Conservation (phyloP, 2,888 invertebrate species). For the Psococerastis gibbosa region DNA sequence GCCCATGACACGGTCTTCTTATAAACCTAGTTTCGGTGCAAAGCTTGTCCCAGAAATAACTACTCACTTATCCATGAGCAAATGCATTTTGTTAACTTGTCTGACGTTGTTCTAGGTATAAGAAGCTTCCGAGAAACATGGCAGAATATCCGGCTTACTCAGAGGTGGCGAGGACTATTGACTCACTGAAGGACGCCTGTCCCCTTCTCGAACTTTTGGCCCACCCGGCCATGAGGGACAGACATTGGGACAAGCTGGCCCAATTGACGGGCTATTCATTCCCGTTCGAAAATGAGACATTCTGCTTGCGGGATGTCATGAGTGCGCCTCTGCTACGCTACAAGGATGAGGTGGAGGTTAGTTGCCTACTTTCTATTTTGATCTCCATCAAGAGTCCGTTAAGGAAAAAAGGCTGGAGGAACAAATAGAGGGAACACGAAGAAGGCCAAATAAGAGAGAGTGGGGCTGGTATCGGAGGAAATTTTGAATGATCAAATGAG, state of each 20-base stretch:
- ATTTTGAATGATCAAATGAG: too few relatives aligned
- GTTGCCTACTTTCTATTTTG: conserved; percentile 11
- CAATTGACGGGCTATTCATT: conserved; percentile 41
- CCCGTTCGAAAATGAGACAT: conserved; percentile 60
- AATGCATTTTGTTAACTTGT: background rate
- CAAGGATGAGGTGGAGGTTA: conserved; percentile 73
- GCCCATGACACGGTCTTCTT: too few relatives aligned
- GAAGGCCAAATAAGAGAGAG: background rate
- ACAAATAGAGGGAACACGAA: too few relatives aligned
- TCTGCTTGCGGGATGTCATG: conserved; percentile 63
- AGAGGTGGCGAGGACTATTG: conserved; percentile 71
- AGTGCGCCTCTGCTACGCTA: conserved; percentile 62
- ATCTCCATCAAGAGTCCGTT: too few relatives aligned
- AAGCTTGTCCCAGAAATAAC: background rate
- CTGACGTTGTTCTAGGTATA: conserved; percentile 37
- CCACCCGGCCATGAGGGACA: conserved; percentile 63
- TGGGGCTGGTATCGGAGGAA: background rate
- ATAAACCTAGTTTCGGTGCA: too few relatives aligned
- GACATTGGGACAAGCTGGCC: conserved; percentile 51
- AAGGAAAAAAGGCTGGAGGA: conserved; percentile 1
- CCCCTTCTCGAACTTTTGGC: conserved; percentile 76
- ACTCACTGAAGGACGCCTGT: conserved; percentile 76
- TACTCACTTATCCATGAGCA: background rate
- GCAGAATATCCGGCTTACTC: conserved; percentile 76
- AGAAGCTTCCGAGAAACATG: conserved; percentile 65